Evolutionary conservation across 2,113 vertebrate genomes (phyloP).

Genomic region (Ursus arctos): DNA sequence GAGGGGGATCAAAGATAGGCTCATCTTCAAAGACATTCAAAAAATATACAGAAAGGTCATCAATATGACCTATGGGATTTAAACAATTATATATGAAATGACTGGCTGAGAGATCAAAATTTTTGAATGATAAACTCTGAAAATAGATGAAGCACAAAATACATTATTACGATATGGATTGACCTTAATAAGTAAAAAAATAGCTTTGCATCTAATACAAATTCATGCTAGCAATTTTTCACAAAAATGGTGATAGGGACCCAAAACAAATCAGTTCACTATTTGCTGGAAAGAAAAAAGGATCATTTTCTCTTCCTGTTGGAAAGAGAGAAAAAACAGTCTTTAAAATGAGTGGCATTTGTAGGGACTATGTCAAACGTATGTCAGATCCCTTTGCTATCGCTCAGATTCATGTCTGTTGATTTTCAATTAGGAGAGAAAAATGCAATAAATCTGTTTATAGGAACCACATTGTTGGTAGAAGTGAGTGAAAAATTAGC

Average conservation of each 20-base stretch:
- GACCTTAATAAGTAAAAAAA: constrained; percentile 58
- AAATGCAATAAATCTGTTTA: not conserved
- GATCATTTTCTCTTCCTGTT: not conserved
- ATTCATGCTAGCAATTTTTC: constrained; percentile 48
- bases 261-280: constrained; percentile 6
- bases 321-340: not conserved
- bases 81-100: constrained; percentile 65
- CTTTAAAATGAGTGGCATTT: not conserved
- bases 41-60: constrained; percentile 65
- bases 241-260: constrained; percentile 46
- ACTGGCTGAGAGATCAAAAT: constrained; percentile 37
- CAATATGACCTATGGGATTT: constrained; percentile 46
- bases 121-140: constrained; percentile 5
- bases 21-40: constrained; percentile 70
- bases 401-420: not conserved
- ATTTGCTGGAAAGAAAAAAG: not conserved
- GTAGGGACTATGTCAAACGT: not conserved
- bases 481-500: constrained; percentile 5
- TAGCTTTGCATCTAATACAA: constrained; percentile 29
- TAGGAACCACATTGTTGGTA: not conserved
- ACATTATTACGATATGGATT: constrained; percentile 8
- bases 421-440: not conserved
- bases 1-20: constrained; percentile 28
- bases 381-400: not conserved
- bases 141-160: constrained; percentile 27